Percentiles rank a stretch among this genome's conserved stretches.
phyloP scores from a whole-genome alignment of 2,888 invertebrate species.

The Morpho deidamia region DNA sequence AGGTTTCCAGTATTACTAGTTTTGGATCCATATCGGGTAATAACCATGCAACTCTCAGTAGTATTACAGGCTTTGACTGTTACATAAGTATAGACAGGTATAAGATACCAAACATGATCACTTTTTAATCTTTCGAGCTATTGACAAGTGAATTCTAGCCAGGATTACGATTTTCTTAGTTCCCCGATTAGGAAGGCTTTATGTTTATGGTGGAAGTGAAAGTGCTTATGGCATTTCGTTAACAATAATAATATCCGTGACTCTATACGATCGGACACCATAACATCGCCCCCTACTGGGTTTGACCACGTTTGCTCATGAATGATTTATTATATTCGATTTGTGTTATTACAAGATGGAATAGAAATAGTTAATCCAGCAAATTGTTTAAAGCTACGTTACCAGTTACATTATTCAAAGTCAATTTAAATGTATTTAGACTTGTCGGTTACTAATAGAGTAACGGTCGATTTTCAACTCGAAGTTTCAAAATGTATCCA shows the following conservation, averaged over 20 bases:
- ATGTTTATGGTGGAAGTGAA: slow-evolving; percentile 34
- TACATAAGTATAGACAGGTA: too few relatives aligned
- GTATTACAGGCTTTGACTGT: neutral
- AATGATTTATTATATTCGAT: slow-evolving; percentile 10
- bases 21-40: slow-evolving; percentile 1
- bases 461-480: too few relatives aligned
- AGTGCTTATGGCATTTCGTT: slow-evolving; percentile 32
- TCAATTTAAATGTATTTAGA: too few relatives aligned
- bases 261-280: slow-evolving; percentile 21
- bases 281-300: slow-evolving; percentile 5
- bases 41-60: too few relatives aligned
- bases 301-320: neutral
- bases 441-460: too few relatives aligned
- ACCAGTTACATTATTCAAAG: neutral
- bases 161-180: neutral
- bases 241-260: slow-evolving; percentile 52
- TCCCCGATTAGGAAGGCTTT: slow-evolving; percentile 13
- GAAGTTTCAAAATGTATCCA: too few relatives aligned
- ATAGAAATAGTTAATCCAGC: slow-evolving; percentile 10
- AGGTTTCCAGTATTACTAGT: slow-evolving; percentile 18
- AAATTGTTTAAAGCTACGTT: slow-evolving; percentile 2
- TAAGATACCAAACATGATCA: neutral
- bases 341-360: slow-evolving; percentile 1
- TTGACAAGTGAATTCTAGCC: neutral
- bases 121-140: neutral